Evolutionary conservation across 2,797 vertebrate species (phyloP), one percentile per base, ranked within the genome.

Genomic region (Brotogeris chrysoptera): DNA sequence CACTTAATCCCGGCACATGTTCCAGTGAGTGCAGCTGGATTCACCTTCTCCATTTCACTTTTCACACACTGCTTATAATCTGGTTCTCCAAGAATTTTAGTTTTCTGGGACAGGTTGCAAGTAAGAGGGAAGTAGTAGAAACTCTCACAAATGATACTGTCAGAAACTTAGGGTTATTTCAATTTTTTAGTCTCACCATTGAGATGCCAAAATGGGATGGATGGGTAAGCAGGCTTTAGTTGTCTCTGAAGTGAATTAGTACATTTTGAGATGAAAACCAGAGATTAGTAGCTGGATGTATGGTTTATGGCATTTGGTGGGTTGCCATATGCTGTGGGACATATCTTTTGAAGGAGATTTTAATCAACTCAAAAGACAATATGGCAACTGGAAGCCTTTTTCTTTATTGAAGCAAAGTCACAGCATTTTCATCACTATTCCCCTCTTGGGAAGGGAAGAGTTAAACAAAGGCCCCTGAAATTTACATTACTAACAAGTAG

Each of bases 391-490:
- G 97, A 97, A 98, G 97, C 96, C 94, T 95, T 97, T 94, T 95
- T 84, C 93, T 98, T 98, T 97, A 97, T 96, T 97, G 95, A 97
- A 95, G 96, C 95, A 80, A 96, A 96, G 90, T 96, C 97, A 97
- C 94, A 93, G 94, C 92, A 92, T 89, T 95, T 92, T 94, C 95
- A 91, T 80, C 77, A 83, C 76, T 96, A 89, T 93, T 94, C 96
- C 95, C 95, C 86, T 92, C 88, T 70, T 39, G 43, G 43, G 81
- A 97, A 88, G 92, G 83, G 89, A 68, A 91, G 94, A 95, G 96
- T 97, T 97, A 96, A 96, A 93, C 34, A 10, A 98, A 97, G 95
- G 89, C 96, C 96, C 93, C 95, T 93, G 90, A 96, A 97, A 96
- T 98, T 97, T 96, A 97, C 94, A 97, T 91, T 96, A 96, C 96